A percentile compares a stretch with the other conserved stretches of the same genome.
Evolutionary conservation across 2,113 vertebrate species (phyloP).

Genomic region (Corythornis cristatus): DNA sequence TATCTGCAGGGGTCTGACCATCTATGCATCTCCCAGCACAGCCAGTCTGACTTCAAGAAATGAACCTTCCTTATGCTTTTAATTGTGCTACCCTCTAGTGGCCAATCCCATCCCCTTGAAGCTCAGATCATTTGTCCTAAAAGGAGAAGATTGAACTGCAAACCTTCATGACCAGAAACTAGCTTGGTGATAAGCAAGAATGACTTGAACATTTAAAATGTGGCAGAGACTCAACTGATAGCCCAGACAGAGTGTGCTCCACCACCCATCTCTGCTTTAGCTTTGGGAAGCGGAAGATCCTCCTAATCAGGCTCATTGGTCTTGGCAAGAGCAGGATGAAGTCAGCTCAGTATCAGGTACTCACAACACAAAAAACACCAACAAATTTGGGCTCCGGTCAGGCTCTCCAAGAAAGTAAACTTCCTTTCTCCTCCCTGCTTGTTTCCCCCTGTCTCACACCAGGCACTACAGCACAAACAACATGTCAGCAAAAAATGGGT

Average conservation of each 20-base stretch:
- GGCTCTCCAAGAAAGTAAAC: not conserved
- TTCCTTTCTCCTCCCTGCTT: not conserved
- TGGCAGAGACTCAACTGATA: not conserved
- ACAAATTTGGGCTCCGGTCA: not conserved
- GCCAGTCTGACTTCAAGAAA: not conserved
- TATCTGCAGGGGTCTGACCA: not conserved
- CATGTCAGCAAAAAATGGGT: not conserved
- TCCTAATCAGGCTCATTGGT: not conserved
- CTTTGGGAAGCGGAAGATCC: not conserved
- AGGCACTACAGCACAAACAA: not conserved
- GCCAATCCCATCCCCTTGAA: not conserved
- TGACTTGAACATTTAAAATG: not conserved
- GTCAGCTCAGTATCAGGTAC: not conserved
- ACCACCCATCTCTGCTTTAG: not conserved
- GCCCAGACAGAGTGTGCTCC: not conserved
- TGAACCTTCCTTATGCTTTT: constrained; percentile 32
- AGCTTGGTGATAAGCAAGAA: not conserved
- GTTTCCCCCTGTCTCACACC: not conserved
- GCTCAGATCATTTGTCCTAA: not conserved
- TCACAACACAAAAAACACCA: not conserved
- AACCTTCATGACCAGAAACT: not conserved
- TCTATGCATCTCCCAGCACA: not conserved
- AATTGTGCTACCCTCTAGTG: constrained; percentile 73
- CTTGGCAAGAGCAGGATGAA: not conserved
- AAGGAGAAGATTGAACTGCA: not conserved